Base-by-base conservation (phyloP, 2,797 vertebrate genomes). In the Peromyscus melanophrys region DNA sequence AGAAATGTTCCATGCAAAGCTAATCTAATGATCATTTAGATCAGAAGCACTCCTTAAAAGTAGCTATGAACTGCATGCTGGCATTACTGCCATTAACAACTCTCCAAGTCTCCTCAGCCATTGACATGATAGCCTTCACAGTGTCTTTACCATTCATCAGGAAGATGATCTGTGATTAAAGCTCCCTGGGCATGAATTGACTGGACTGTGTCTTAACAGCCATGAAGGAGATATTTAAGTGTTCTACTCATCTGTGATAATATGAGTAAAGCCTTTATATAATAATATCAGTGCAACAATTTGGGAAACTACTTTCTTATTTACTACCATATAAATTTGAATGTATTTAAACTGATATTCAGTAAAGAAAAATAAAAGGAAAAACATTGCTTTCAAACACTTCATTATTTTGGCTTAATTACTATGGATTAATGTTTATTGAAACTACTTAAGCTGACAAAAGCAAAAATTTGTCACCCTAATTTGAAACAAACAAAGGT, bases 111-210 rank as follows among this genome's bases (percentile, higher is more conserved):
- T 75, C 90, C 52, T 5, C 29, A 27, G 78, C 86, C 49, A 2
- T 31, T 95, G 89, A 55, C 23, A 29, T 40, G 37, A 49, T 94
- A 84, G 16, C 71, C 85, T 63, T 55, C 13, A 25, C 82, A 37
- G 89, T 77, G 93, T 89, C 82, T 87, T 97, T 67, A 10, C 55
- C 40, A 0, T 94, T 85, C 92, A 7, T 94, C 95, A 55, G 85
- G 75, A 95, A 34, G 21, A 63, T 97, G 93, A 92, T 94, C 71
- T 71, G 92, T 93, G 96, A 91, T 98, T 97, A 96, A 98, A 97
- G 95, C 69, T 95, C 86, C 75, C 43, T 59, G 81, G 91, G 89
- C 87, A 12, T 84, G 96, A 76, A 21, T 96, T 88, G 92, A 81
- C 69, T 97, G 86, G 59, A 55, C 87, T 92, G 40, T 94, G 85